Conservation (phyloP, 1,140 invertebrate genomes). For the Pseudomyrmex dendroicus region DNA sequence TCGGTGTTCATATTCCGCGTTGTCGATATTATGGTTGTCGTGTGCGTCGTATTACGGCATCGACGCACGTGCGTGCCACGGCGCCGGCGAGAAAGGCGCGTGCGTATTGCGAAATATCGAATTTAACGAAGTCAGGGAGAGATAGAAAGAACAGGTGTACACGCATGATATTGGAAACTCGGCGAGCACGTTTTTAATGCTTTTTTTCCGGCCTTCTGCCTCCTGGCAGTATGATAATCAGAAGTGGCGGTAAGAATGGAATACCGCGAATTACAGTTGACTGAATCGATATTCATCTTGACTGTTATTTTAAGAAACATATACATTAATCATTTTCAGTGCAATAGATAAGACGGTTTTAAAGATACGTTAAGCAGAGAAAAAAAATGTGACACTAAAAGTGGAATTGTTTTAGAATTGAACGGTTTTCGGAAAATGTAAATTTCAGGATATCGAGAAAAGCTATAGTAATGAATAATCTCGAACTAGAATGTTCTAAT, state of each 20-base stretch:
- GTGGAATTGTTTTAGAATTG: no score
- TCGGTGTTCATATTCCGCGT: constrained; percentile 58
- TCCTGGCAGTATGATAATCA: constrained; percentile 54
- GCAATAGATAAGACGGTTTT: not conserved
- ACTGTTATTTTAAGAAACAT: constrained; percentile 11
- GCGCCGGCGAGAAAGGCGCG: constrained; percentile 71
- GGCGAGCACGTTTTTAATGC: constrained; percentile 48
- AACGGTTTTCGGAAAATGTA: no score
- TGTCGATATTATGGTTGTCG: constrained; percentile 63
- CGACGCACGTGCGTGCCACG: constrained; percentile 70
- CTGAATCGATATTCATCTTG: constrained; percentile 11
- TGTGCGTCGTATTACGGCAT: constrained; percentile 63
- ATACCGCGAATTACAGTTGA: constrained; percentile 33
- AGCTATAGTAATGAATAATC: not conserved
- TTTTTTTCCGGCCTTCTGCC: constrained; percentile 44
- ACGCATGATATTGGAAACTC: constrained; percentile 66
- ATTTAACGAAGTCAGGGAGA: constrained; percentile 71
- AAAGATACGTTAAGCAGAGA: no score
- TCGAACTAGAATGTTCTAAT: not conserved
- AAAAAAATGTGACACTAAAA: no score
- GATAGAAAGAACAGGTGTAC: constrained; percentile 66
- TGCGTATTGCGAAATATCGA: constrained; percentile 72
- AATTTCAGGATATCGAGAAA: no score
- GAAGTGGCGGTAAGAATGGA: constrained; percentile 27
- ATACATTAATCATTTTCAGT: not conserved